Evolutionary conservation across 2,797 vertebrate species (phyloP).

Genomic region (Eptatretus atami): DNA sequence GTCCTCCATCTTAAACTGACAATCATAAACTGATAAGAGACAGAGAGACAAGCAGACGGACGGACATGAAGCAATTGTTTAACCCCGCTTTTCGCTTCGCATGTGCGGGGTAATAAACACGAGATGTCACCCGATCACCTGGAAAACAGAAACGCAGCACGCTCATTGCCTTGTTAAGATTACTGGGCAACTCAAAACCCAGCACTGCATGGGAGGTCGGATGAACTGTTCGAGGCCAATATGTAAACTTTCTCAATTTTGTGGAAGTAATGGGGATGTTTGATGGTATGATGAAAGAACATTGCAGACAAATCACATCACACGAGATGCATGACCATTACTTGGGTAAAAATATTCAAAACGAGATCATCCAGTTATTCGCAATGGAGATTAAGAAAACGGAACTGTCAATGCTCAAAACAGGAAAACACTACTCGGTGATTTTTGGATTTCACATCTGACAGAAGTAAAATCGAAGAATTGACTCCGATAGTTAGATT

Average conservation of each 20-base stretch:
- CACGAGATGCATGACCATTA: background rate
- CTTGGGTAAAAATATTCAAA: slow-evolving; percentile 1
- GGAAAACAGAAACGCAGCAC: slow-evolving; percentile 6
- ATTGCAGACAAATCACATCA: background rate
- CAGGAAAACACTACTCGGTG: background rate
- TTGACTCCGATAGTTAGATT: background rate
- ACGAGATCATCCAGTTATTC: background rate
- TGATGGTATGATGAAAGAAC: background rate
- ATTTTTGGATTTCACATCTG: background rate
- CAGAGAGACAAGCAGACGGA: too few species aligned
- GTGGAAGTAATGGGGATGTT: slow-evolving; percentile 7
- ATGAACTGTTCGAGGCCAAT: slow-evolving; percentile 5
- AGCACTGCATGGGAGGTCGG: slow-evolving; percentile 7
- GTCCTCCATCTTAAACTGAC: too few species aligned
- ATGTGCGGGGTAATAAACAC: too few species aligned
- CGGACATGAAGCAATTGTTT: too few species aligned
- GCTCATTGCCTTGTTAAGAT: slow-evolving; percentile 8
- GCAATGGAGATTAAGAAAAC: background rate
- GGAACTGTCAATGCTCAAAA: too few species aligned
- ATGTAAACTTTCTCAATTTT: background rate
- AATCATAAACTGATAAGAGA: too few species aligned
- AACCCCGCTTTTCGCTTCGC: too few species aligned
- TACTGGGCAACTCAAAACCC: slow-evolving; percentile 7
- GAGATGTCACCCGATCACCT: too few species aligned
- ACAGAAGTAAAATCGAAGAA: background rate